Conservation (phyloP, 2,113 vertebrate species). For the Tupaia chinensis region DNA sequence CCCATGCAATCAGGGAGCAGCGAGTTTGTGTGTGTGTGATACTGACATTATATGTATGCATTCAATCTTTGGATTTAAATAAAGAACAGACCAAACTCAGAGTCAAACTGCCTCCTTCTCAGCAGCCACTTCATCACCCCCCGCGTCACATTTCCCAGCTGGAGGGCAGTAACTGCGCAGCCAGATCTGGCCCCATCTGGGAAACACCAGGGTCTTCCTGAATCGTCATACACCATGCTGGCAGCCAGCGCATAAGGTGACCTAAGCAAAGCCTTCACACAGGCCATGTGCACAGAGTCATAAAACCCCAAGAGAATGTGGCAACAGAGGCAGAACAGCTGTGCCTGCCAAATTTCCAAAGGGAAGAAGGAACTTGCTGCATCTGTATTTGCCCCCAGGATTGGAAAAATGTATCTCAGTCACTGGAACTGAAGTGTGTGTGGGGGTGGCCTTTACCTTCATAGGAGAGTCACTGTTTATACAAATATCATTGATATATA, state of each 20-base stretch:
- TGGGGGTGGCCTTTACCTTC: constrained; percentile 65
- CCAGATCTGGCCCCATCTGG: constrained; percentile 74
- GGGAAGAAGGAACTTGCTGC: constrained; percentile 72
- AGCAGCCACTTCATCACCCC: constrained; percentile 67
- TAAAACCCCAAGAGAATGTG: constrained; percentile 72
- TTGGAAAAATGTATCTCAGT: constrained; percentile 79
- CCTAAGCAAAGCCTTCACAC: constrained; percentile 68
- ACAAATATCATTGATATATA: constrained; percentile 55
- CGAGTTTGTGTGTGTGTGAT: background rate
- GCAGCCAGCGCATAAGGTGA: constrained; percentile 70
- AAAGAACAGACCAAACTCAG: constrained; percentile 68
- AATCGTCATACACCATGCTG: constrained; percentile 62
- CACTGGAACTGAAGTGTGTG: constrained; percentile 37
- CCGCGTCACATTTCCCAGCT: constrained; percentile 69
- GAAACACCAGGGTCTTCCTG: constrained; percentile 77
- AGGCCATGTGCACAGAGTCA: constrained; percentile 63
- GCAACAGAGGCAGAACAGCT: constrained; percentile 48
- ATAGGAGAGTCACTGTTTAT: constrained; percentile 66
- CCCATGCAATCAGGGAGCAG: background rate
- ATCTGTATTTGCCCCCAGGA: constrained; percentile 70
- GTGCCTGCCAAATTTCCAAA: constrained; percentile 74
- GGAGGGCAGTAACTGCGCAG: constrained; percentile 64
- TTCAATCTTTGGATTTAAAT: constrained; percentile 69
- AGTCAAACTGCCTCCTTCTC: constrained; percentile 66
- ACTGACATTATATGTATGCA: background rate